These are phyloP conservation scores for Muntiacus muntjak DNA, from an alignment of 2,113 vertebrate species.

Conservation along the genomic window DNA sequence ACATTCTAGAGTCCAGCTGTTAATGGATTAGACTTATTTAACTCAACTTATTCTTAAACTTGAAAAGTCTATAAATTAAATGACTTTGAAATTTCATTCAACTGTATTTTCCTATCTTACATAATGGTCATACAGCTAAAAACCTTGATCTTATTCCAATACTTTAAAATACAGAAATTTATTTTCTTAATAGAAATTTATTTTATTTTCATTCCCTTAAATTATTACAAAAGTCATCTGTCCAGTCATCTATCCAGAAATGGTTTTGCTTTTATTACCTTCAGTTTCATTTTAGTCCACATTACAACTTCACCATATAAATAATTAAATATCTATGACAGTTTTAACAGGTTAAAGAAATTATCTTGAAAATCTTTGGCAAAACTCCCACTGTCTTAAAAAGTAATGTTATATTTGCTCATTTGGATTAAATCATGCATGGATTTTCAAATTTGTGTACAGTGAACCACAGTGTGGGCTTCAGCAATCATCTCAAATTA, in stretches of 20 bases:
- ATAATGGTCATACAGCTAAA: neutral
- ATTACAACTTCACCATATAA: neutral
- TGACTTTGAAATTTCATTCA: neutral
- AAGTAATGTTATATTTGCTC: neutral
- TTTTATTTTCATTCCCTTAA: neutral
- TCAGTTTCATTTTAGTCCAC: neutral
- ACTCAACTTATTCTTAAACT: neutral
- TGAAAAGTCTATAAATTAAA: neutral
- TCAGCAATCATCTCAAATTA: neutral
- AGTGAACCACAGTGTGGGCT: neutral
- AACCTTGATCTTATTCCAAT: neutral
- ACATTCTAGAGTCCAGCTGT: neutral
- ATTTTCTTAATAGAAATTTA: neutral
- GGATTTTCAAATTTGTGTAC: neutral
- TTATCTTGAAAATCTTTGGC: neutral
- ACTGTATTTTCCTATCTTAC: neutral
- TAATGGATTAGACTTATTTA: neutral
- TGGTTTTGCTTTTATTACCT: constrained; percentile 2
- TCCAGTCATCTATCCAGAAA: neutral
- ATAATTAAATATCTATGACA: constrained; percentile 12
- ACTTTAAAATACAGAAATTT: constrained; percentile 16
- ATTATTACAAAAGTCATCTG: neutral
- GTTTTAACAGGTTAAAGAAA: neutral
- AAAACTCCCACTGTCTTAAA: neutral
- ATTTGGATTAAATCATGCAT: neutral